phyloP scores from a whole-genome alignment of 2,888 invertebrate genomes.

The Nineta flava region DNA sequence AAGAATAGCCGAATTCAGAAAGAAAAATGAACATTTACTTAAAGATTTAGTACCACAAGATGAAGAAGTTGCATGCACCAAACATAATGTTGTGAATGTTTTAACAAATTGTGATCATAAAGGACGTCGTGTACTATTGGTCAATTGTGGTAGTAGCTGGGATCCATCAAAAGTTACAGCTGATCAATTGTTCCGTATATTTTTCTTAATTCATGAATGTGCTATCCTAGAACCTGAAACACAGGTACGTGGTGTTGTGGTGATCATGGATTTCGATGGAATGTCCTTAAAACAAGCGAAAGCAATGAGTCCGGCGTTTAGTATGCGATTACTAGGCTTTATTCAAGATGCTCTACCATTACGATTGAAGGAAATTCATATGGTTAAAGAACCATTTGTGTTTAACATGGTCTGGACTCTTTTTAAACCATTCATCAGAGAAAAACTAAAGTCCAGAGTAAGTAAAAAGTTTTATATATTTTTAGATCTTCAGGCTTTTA shows the following conservation, averaged over 20 bases:
- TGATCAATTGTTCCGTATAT: conserved; percentile 62
- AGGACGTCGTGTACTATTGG: conserved; percentile 57
- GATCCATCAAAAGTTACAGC: conserved; percentile 55
- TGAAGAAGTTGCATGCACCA: conserved; percentile 48
- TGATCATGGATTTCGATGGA: conserved; percentile 69
- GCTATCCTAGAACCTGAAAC: conserved; percentile 64
- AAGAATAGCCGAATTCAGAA: conserved; percentile 57
- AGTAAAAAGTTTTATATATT: conserved; percentile 25
- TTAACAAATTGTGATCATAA: conserved; percentile 57
- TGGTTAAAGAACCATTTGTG: conserved; percentile 69
- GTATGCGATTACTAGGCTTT: conserved; percentile 58
- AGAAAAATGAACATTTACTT: conserved; percentile 47
- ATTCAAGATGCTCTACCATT: conserved; percentile 80
- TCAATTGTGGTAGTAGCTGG: conserved; percentile 63
- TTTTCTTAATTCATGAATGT: conserved; percentile 65
- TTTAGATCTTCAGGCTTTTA: no score
- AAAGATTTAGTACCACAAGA: conserved; percentile 49
- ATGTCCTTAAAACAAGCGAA: conserved; percentile 60
- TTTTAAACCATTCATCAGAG: conserved; percentile 68
- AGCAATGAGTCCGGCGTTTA: conserved; percentile 56
- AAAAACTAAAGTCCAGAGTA: conserved; percentile 62
- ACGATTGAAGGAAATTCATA: conserved; percentile 69
- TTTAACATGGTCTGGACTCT: conserved; percentile 74
- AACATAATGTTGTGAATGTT: conserved; percentile 62
- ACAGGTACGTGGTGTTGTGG: conserved; percentile 65